phyloP scores from a whole-genome alignment of 2,888 invertebrate genomes.

The Dicycla oo region DNA sequence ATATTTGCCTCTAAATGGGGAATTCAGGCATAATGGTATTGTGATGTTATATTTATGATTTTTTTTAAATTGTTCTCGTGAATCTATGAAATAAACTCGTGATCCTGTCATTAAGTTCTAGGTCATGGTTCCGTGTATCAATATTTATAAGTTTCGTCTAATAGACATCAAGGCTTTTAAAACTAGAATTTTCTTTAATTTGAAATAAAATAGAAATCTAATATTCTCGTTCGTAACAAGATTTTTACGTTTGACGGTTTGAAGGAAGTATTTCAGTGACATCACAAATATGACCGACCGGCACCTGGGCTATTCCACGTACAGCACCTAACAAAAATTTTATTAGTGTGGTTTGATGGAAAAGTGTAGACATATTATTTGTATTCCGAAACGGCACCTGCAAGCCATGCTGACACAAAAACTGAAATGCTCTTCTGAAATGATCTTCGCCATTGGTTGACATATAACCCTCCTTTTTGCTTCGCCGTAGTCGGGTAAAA shows the following conservation, averaged over 20 bases:
- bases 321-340: not conserved
- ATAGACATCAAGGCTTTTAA: slow-evolving; percentile 11
- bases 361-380: not conserved
- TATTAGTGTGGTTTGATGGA: not conserved
- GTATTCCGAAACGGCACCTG: not conserved
- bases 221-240: not conserved
- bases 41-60: slow-evolving; percentile 1
- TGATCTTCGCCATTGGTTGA: too few species aligned
- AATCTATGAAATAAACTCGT: slow-evolving; percentile 29
- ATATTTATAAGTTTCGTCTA: slow-evolving; percentile 13
- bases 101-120: slow-evolving; percentile 36
- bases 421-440: too few species aligned
- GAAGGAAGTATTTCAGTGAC: too few species aligned
- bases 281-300: too few species aligned
- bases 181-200: not conserved
- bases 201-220: not conserved
- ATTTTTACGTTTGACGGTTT: not conserved
- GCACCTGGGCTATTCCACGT: not conserved
- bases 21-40: not conserved
- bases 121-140: slow-evolving; percentile 40
- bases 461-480: too few species aligned
- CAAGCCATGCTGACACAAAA: not conserved
- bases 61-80: slow-evolving; percentile 33
- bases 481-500: too few species aligned
- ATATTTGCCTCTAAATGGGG: not conserved